Conservation (phyloP, 2,797 vertebrate species). For the Tympanoctomys barrerae region DNA sequence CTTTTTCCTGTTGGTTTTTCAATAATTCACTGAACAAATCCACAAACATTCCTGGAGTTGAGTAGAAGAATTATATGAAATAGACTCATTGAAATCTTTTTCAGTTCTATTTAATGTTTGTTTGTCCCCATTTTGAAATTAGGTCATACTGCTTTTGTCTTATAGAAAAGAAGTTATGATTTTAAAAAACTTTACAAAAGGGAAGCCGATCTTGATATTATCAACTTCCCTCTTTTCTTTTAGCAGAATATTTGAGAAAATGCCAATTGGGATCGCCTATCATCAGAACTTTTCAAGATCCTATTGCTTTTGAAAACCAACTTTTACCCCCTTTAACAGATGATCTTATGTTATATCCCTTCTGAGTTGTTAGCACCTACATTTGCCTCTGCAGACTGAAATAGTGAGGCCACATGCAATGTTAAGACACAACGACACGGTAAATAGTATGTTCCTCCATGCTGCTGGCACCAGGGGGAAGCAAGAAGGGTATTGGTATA, state of each 20-base stretch:
- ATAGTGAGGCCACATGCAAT: slow-evolving; percentile 33
- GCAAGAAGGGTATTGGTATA: not conserved
- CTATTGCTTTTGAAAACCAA: slow-evolving; percentile 72
- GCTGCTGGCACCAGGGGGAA: not conserved
- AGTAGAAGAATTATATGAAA: slow-evolving; percentile 63
- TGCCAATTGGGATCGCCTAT: slow-evolving; percentile 86
- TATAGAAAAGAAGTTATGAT: slow-evolving; percentile 86
- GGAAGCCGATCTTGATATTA: slow-evolving; percentile 86
- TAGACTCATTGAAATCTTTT: slow-evolving; percentile 67
- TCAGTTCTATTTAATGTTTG: slow-evolving; percentile 58
- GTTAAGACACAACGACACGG: not conserved
- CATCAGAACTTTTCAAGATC: slow-evolving; percentile 84
- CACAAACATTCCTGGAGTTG: slow-evolving; percentile 54
- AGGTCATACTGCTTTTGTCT: slow-evolving; percentile 72
- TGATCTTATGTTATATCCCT: not conserved
- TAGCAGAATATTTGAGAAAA: slow-evolving; percentile 88
- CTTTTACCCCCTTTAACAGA: slow-evolving; percentile 50
- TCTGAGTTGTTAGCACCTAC: slow-evolving; percentile 27
- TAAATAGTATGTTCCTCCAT: not conserved
- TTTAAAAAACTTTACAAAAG: slow-evolving; percentile 86
- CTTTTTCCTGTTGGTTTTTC: slow-evolving; percentile 69
- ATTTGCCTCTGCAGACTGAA: slow-evolving; percentile 34
- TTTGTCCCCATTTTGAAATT: slow-evolving; percentile 74
- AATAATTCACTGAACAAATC: slow-evolving; percentile 62
- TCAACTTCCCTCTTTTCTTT: slow-evolving; percentile 89